Base-by-base conservation (phyloP, 2,888 invertebrate species). In the Mellilla xanthometata region DNA sequence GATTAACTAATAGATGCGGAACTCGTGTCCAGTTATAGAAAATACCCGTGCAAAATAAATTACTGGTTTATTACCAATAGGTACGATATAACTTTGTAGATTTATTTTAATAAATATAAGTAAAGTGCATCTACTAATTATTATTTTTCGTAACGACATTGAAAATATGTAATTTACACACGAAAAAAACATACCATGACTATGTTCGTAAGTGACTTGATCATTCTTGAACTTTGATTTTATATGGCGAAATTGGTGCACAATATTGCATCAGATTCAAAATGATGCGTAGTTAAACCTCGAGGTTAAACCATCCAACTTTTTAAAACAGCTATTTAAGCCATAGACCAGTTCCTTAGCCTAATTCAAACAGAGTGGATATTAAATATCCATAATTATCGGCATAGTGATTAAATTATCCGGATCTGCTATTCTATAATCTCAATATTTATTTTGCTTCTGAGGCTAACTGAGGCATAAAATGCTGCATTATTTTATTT, bases 251-350 rank as follows among this genome's bases (percentile, higher is more conserved):
- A 41, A 41, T 23, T 28, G 6, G 28, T 38, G 36, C 19, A 33
- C 36, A 41, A 29, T 23, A 41, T 47, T 47, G 41, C 47, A 41
- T 47, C 47, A 47, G 47, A 41, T 33, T 36, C 19, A 4, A 41
- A 32, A 40, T 10, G 11, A 28, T 31, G 23, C 39, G 22, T 27
- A 30, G 12, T 33, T 10, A 12, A 9, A 27, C 28, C 38, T 33
- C 13, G 28, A 29, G 12, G 12, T 30, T 38, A 10, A 28, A 36
- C 4, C 15, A 12, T 15, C 4, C 19, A 33, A 12, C 24, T 35
- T 30, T 35, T 42, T 24, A n/a, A 15, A 35, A 23, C 32, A 28
- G 24, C 32, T n/a, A 36, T 8, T 7, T 6, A 27, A 15, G 7
- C 4, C 31, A 33, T 32, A 11, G 19, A 26, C 19, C 40, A 40